These are phyloP conservation scores for Lasioglossum malachurum DNA, from an alignment of 2,888 invertebrate genomes.

Conservation along the genomic window DNA sequence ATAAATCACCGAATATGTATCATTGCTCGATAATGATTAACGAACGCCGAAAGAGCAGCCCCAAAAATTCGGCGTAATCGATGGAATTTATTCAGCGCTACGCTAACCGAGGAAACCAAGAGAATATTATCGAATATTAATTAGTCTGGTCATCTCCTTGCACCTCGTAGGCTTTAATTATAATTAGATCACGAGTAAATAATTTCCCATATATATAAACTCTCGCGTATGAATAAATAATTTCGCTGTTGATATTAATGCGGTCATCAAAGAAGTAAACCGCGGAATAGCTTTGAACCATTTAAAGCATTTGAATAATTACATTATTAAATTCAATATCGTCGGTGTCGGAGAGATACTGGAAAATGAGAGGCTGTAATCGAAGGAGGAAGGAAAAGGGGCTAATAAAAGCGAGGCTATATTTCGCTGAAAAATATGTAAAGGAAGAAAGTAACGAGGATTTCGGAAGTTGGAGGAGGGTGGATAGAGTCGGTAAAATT, in stretches of 20 bases:
- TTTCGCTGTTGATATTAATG: neutral
- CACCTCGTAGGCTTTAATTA: neutral
- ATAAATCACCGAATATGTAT: neutral
- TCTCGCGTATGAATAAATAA: neutral
- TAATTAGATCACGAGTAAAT: neutral
- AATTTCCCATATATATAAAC: neutral
- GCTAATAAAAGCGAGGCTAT: neutral
- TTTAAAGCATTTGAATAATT: neutral
- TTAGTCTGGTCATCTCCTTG: neutral
- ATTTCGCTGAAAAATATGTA: neutral
- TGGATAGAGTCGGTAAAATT: neutral
- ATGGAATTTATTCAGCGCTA: neutral
- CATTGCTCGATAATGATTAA: neutral
- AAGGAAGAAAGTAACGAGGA: neutral
- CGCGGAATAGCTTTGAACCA: neutral
- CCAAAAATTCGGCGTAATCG: neutral
- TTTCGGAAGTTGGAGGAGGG: neutral
- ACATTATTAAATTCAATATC: neutral
- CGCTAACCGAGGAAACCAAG: neutral
- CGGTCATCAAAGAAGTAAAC: neutral
- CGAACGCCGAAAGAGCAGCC: neutral
- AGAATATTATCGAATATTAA: neutral
- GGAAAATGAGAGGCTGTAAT: neutral
- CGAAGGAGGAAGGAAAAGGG: neutral
- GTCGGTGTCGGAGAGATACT: neutral